Evolutionary conservation across 2,113 vertebrate genomes (phyloP).

Genomic region (Lathamus discolor): DNA sequence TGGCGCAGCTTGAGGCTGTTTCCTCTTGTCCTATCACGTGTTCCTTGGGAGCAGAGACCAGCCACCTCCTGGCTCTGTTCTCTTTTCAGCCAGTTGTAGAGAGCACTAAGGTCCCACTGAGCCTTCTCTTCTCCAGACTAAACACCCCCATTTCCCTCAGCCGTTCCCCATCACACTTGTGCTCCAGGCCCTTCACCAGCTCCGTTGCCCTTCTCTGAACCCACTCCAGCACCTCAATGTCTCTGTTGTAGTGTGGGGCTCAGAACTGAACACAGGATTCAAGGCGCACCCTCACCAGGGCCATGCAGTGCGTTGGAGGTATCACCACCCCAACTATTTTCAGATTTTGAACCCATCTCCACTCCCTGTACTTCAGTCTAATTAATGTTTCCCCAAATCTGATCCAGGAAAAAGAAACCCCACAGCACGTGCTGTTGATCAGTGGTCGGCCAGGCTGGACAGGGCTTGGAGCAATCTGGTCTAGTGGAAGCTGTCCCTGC

Average conservation of each 20-base stretch:
- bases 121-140: not conserved
- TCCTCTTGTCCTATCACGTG: too few relatives aligned
- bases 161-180: not conserved
- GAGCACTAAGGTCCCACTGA: not conserved
- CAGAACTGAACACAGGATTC: not conserved
- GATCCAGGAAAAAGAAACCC: not conserved
- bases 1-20: not conserved
- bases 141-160: not conserved
- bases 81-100: not conserved
- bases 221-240: not conserved
- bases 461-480: not conserved
- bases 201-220: not conserved
- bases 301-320: not conserved
- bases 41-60: not conserved
- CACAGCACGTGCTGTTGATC: not conserved
- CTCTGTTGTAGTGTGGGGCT: not conserved
- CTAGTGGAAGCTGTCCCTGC: not conserved
- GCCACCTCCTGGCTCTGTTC: not conserved
- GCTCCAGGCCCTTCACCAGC: not conserved
- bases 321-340: not conserved
- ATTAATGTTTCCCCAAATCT: not conserved
- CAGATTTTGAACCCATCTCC: not conserved
- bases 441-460: not conserved
- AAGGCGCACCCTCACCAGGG: not conserved
- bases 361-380: not conserved